These are phyloP conservation scores for Drosophila bunnanda DNA, from an alignment of 2,888 invertebrate genomes.

Conservation along the genomic window DNA sequence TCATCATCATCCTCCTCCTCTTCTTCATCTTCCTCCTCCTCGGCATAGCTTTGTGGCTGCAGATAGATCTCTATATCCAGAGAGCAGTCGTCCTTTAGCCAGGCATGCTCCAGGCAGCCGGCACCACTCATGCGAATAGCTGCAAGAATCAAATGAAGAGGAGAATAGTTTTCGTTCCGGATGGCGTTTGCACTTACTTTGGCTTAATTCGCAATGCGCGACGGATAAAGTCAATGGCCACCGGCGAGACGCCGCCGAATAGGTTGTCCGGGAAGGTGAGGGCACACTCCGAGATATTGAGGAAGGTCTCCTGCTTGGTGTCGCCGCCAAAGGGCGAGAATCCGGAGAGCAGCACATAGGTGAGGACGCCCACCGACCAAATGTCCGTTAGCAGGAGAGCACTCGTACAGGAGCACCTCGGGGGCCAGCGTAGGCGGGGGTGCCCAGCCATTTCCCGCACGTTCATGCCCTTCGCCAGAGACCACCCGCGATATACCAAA, in stretches of 20 bases:
- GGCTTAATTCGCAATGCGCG: conserved; percentile 96
- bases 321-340: conserved; percentile 98
- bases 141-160: conserved; percentile 82
- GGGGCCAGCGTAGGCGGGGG: conserved; percentile 95
- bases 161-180: background rate
- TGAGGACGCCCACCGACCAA: conserved; percentile 98
- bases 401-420: conserved; percentile 97
- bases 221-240: conserved; percentile 95
- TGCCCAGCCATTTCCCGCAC: conserved; percentile 97
- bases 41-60: conserved; percentile 69
- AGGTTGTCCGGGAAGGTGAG: conserved; percentile 97
- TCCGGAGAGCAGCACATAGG: conserved; percentile 97
- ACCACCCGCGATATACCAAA: conserved; percentile 97
- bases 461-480: conserved; percentile 94
- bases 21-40: conserved; percentile 64
- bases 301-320: conserved; percentile 98
- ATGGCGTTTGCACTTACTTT: conserved; percentile 88
- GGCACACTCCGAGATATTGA: conserved; percentile 97
- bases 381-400: conserved; percentile 97
- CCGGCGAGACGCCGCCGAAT: conserved; percentile 94
- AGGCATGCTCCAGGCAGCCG: conserved; percentile 95
- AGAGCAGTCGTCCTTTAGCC: conserved; percentile 90
- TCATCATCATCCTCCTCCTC: conserved; percentile 72
- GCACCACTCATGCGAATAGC: conserved; percentile 94
- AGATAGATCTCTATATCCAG: conserved; percentile 85